Evolutionary conservation across 2,797 vertebrate genomes (phyloP), one percentile per base, ranked within the genome.

Genomic region (Oryzias dopingdopingensis): DNA sequence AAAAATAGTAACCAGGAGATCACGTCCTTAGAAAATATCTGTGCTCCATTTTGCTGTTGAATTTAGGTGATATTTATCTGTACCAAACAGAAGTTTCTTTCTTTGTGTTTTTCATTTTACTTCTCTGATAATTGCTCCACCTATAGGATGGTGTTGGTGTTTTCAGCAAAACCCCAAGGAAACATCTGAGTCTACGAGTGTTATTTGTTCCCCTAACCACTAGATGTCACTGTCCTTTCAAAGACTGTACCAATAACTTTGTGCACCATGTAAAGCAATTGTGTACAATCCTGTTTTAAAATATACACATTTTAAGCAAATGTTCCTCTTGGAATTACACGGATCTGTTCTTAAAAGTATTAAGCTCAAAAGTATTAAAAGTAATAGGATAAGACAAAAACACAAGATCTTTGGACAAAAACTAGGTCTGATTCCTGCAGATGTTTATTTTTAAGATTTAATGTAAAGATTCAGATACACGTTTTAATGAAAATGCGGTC

Each of bases 161-260:
- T 20, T 32, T 46, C 14, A 48, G 18, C 5, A 26, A 50, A 46
- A 53, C 37, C 41, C 17, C 17, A 5, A 37, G 42, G 12, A 23
- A 49, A 52, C 22, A 14, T 15, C 15, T 57, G 37, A 24, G 48
- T 15, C 15, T 58, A 18, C 3, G 47, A 41, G 0, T 29, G 2
- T 51, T 44, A 10, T 4, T 42, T 50, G 14, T 22, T 54, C 42
- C 20, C 18, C 23, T 37, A 23, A 46, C 86, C 90, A 88, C 69
- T 74, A 91, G 90, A 65, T 86, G 90, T 86, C 88, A 90, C 79
- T 86, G 75, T 90, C 60, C 63, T 69, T 62, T 65, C 71, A 76
- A 51, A 32, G 32, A 37, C 32, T 37, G 32, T 12, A 37, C 32
- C 2, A 12, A 37, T 10, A 37, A 37, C 32, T 37, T 37, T 37